A percentile compares a stretch with the other conserved stretches of the same genome.
Conservation (phyloP, 2,797 vertebrate genomes). For the Gallinago solitaria region DNA sequence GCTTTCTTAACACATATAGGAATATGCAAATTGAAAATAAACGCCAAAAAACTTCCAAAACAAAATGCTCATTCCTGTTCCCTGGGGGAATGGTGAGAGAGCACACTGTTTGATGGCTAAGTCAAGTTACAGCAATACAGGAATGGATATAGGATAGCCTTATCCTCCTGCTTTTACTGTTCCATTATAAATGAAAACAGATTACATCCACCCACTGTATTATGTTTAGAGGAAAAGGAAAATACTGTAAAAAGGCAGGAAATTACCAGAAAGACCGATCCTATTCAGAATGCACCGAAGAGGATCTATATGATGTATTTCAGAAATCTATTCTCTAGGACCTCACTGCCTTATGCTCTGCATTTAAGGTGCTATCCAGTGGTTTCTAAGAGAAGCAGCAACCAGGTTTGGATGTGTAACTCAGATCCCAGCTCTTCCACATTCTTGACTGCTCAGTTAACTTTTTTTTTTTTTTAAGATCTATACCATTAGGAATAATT, state of each 20-base stretch:
- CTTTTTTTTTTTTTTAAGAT: not conserved
- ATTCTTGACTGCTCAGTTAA: not conserved
- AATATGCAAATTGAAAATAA: constrained; percentile 26
- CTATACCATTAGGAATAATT: constrained; percentile 14
- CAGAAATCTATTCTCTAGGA: not conserved
- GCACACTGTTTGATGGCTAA: not conserved
- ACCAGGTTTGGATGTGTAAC: not conserved
- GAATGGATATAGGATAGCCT: rapidly evolving
- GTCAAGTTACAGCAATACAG: not conserved
- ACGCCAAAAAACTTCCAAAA: not conserved
- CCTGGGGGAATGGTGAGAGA: not conserved
- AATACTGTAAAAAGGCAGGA: not conserved
- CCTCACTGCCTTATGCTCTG: not conserved
- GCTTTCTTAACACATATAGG: not conserved
- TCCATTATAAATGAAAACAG: not conserved
- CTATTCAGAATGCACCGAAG: not conserved
- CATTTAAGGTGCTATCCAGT: not conserved
- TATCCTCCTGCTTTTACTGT: not conserved
- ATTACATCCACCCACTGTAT: not conserved
- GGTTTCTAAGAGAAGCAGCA: not conserved
- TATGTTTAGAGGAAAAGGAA: not conserved
- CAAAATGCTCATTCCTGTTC: not conserved
- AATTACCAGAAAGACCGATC: not conserved
- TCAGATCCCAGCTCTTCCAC: not conserved
- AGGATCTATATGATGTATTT: rapidly evolving